Evolutionary conservation across 2,113 vertebrate species (phyloP), one percentile per base, ranked within the genome.

Genomic region (Candoia aspera): DNA sequence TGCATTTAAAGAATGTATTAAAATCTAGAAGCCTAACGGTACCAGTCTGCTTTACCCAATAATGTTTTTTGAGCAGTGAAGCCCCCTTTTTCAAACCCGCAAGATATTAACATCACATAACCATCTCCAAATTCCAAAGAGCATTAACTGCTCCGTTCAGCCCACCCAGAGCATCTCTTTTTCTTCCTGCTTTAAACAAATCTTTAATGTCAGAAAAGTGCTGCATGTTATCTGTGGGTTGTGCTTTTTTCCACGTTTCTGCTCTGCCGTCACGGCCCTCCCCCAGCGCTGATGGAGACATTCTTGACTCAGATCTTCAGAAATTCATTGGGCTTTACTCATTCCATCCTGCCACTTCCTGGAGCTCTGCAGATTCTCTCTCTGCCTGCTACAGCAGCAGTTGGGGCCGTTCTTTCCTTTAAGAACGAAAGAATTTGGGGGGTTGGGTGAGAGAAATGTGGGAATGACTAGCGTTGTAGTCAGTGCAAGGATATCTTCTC

Each of bases 281-380:
- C 29, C 10, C 19, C 62, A 13, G 24, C 2, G 17, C 53, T 79
- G 64, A 79, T 55, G 33, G 24, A 12, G 57, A 42, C 8, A 1
- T 60, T 62, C 57, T 46, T 53, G 90, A 85, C 79, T 85, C 89
- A 84, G 46, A 58, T 29, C 90, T 49, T 90, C 79, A 49, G 90
- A 90, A 84, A 79, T 46, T 21, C 73, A 9, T 58, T 6, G 6
- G 26, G 5, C 90, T 60, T 26, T 26, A 23, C 57, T 90, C 79
- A 33, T 8, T 57, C 73, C 89, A 8, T 13, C 62, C 62, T 33
- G 5, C 79, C 55, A 12, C 55, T 60, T 90, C 90, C 90, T 37
- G 49, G 46, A 21, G 59, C 4, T 3, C 5, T 49, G 59, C 42
- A 21, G 9, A 10, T 21, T 58, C 55, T 42, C 55, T 49, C 37